Conservation (phyloP, 53 echinoderm and acorn worm genomes). For the Crossaster papposus region DNA sequence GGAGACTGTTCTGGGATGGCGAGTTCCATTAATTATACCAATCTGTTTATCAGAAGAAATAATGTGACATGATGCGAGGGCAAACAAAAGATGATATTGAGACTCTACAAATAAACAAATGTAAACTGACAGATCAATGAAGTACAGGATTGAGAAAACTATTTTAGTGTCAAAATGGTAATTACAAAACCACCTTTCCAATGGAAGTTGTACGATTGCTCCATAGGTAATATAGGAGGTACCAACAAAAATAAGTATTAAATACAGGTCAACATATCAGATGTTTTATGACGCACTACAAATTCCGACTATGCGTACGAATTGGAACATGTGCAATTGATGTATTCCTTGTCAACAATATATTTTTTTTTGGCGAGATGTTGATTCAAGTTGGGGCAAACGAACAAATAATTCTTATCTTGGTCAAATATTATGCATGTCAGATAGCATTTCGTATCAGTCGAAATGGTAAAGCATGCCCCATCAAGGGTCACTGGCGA, state of each 20-base stretch:
- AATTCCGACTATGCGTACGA: neutral
- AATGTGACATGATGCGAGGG: neutral
- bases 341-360: neutral
- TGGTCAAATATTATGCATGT: slow-evolving; percentile 31
- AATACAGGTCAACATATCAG: neutral
- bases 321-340: neutral
- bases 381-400: slow-evolving; percentile 22
- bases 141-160: neutral
- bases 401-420: slow-evolving; percentile 40
- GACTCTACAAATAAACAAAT: neutral
- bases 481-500: slow-evolving; percentile 8
- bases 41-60: neutral
- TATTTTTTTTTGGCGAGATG: neutral
- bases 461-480: slow-evolving; percentile 17
- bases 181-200: neutral
- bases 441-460: slow-evolving; percentile 27
- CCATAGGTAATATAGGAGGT: no score
- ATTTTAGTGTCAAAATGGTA: neutral
- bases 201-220: neutral
- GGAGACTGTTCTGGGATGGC: slow-evolving; percentile 5
- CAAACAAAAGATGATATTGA: neutral
- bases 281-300: neutral
- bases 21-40: neutral
- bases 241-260: no score
- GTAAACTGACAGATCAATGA: neutral